phyloP scores from a whole-genome alignment of 1,140 invertebrate genomes.

The Zaprionus nigranus region DNA sequence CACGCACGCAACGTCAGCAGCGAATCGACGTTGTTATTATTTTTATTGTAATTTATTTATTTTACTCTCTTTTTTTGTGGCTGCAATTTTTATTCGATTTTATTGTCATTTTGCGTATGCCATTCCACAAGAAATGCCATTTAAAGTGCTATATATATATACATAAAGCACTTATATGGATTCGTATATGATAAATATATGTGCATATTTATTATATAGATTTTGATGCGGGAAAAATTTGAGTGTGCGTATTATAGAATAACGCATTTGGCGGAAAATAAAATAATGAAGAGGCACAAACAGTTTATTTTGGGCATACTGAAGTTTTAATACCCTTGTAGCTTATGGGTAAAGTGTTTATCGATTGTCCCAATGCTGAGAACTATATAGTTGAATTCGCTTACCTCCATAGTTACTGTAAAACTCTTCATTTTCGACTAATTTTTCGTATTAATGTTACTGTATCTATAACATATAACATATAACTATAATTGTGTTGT shows the following conservation, averaged over 20 bases:
- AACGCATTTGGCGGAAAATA: background rate
- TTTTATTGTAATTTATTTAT: constrained; percentile 32
- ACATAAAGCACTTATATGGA: background rate
- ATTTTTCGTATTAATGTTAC: too few relatives aligned
- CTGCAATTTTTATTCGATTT: constrained; percentile 61
- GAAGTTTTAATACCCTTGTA: background rate
- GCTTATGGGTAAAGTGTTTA: too few relatives aligned
- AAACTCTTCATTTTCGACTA: too few relatives aligned
- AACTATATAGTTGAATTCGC: too few relatives aligned
- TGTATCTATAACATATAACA: too few relatives aligned
- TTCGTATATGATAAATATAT: background rate
- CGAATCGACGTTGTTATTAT: constrained; percentile 26
- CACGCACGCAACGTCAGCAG: constrained; percentile 48
- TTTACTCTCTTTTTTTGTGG: constrained; percentile 30
- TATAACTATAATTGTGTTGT: too few relatives aligned
- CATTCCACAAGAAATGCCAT: constrained; percentile 37
- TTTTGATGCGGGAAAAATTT: background rate
- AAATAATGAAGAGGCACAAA: background rate
- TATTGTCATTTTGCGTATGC: constrained; percentile 70
- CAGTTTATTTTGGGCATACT: background rate
- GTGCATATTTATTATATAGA: background rate
- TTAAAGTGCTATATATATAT: constrained; percentile 18
- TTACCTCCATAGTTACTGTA: too few relatives aligned
- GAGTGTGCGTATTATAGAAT: constrained; percentile 1
- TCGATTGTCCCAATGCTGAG: too few relatives aligned